These are phyloP conservation scores for Ormyrus nitidulus DNA, from an alignment of 2,888 invertebrate species.

Conservation along the genomic window DNA sequence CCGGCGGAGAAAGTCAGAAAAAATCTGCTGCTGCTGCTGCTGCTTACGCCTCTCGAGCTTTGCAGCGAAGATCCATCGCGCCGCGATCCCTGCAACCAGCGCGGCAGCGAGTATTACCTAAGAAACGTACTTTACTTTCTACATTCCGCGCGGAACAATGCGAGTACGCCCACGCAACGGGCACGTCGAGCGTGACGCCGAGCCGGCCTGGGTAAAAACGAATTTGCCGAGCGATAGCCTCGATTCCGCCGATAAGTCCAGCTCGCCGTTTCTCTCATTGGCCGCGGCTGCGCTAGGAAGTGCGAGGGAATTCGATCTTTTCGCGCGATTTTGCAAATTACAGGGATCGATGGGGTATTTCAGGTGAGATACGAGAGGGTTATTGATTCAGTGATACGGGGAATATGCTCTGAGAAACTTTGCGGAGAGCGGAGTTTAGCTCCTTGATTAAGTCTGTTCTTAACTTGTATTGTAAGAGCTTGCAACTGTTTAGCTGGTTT, in stretches of 20 bases:
- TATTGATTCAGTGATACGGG: too few relatives aligned
- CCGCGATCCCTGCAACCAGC: conserved; percentile 27
- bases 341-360: too few relatives aligned
- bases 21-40: too few relatives aligned
- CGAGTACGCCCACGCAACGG: conserved; percentile 65
- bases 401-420: too few relatives aligned
- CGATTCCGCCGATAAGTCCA: conserved; percentile 3
- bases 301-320: not conserved
- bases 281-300: not conserved
- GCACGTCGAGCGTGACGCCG: conserved; percentile 36
- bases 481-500: too few relatives aligned
- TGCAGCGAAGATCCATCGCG: conserved; percentile 46
- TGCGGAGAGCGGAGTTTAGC: too few relatives aligned
- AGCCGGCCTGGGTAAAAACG: conserved; percentile 3
- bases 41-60: too few relatives aligned
- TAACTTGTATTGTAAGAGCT: too few relatives aligned
- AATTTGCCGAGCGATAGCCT: conserved; percentile 31
- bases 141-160: conserved; percentile 73
- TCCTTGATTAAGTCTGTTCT: too few relatives aligned
- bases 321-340: not conserved
- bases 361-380: too few relatives aligned
- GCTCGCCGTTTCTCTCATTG: too few relatives aligned
- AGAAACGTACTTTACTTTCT: conserved; percentile 75
- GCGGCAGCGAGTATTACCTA: conserved; percentile 65
- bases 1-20: too few relatives aligned